These are phyloP conservation scores for Halcyon leucocephala DNA, from an alignment of 2,797 vertebrate genomes.

Conservation along the genomic window DNA sequence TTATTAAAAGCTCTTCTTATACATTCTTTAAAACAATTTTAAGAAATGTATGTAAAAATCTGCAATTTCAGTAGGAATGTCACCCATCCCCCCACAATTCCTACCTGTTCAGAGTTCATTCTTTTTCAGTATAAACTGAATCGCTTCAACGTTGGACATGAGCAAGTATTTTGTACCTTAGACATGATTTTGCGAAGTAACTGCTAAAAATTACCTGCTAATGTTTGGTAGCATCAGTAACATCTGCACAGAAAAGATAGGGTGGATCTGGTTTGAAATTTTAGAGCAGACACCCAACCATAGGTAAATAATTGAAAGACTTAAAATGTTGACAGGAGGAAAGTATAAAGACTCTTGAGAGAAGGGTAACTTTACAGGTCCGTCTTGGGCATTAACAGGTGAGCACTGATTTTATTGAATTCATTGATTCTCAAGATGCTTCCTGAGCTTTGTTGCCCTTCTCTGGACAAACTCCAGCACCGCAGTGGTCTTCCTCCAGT, in stretches of 20 bases:
- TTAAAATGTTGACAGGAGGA: not conserved
- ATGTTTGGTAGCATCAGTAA: not conserved
- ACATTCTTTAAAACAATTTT: not conserved
- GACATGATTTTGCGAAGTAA: not conserved
- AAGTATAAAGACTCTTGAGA: not conserved
- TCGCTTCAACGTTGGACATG: too few relatives aligned
- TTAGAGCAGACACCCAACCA: not conserved
- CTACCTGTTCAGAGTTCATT: not conserved
- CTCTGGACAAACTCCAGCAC: too few relatives aligned
- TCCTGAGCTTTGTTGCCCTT: too few relatives aligned
- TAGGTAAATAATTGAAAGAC: not conserved
- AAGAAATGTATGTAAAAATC: rapidly evolving
- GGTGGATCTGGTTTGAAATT: not conserved
- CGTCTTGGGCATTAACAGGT: not conserved
- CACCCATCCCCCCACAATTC: not conserved
- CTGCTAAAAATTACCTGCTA: not conserved
- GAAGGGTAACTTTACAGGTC: not conserved
- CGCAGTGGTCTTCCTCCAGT: too few relatives aligned
- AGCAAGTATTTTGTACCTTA: not conserved
- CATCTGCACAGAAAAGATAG: not conserved
- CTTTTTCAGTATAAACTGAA: not conserved
- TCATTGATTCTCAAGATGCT: too few relatives aligned
- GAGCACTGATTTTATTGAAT: not conserved
- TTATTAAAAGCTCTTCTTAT: not conserved
- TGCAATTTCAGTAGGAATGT: not conserved